A percentile compares a stretch with the other conserved stretches of the same genome.
Evolutionary conservation across 1,140 invertebrate species (phyloP).

Genomic region (Lordiphosa clarofinis): DNA sequence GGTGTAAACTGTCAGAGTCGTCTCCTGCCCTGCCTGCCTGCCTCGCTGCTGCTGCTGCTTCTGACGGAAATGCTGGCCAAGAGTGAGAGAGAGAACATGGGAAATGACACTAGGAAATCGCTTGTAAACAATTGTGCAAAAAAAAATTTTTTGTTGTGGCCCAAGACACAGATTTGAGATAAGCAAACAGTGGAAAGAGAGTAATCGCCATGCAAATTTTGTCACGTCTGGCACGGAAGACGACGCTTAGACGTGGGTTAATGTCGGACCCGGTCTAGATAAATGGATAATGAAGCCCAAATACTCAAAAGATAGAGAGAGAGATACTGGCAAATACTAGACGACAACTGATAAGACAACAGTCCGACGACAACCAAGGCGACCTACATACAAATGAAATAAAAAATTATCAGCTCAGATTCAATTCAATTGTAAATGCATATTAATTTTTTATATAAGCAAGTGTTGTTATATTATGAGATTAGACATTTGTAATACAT

Average conservation of each 20-base stretch:
- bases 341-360: slow-evolving; percentile 32
- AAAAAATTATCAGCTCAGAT: slow-evolving; percentile 43
- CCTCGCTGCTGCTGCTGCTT: neutral
- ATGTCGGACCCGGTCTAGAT: slow-evolving; percentile 54
- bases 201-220: slow-evolving; percentile 67
- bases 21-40: neutral
- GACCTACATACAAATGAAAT: slow-evolving; percentile 27
- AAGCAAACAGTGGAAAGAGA: slow-evolving; percentile 18
- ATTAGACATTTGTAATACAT: slow-evolving; percentile 38
- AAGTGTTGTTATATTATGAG: slow-evolving; percentile 19
- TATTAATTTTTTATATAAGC: slow-evolving; percentile 3
- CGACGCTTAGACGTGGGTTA: slow-evolving; percentile 69
- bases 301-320: slow-evolving; percentile 5
- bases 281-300: slow-evolving; percentile 39
- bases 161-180: slow-evolving; percentile 36
- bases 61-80: slow-evolving; percentile 35
- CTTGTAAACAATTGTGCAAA: slow-evolving; percentile 66
- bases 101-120: slow-evolving; percentile 77
- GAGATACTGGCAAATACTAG: neutral
- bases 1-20: slow-evolving; percentile 62
- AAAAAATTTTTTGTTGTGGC: slow-evolving; percentile 15
- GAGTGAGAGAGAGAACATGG: slow-evolving; percentile 45
- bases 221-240: slow-evolving; percentile 66
- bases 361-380: slow-evolving; percentile 9
- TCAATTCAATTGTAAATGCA: slow-evolving; percentile 36